Base-by-base conservation (phyloP, 2,888 invertebrate genomes). In the Dasysyrphus albostriatus region DNA sequence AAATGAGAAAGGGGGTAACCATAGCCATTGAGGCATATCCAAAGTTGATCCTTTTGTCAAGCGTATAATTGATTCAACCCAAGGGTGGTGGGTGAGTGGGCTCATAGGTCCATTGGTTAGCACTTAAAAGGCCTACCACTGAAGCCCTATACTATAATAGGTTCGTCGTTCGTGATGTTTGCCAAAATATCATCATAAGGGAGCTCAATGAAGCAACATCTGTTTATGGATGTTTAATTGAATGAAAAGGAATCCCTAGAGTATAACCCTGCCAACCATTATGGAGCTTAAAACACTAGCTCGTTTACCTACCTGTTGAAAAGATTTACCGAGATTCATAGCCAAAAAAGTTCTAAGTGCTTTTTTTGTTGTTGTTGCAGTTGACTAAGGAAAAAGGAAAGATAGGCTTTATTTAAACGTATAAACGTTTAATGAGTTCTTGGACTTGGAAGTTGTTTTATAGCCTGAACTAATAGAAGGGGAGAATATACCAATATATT, bases 171-270 rank as follows among this genome's bases (percentile, higher is more conserved):
- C 59, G 76, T 76, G 65, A 67, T 54, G 72, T 76, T 76, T 84
- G 84, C 84, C 81, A 84, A 81, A 67, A 76, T 65, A 67, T 51
- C 72, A 19, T 70, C 67, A n/a, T 63, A 75, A 75, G 59, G n/a
- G 24, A 47, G 19, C 67, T 69, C 69, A 42, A 77, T 61, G 12
- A 44, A 70, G 67, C 58, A 56, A 58, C 61, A 63, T 42, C 51
- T 59, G 72, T 65, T 78, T 70, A 72, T 80, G 58, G 75, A 75
- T 59, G 72, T 61, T 63, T 76, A 84, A 81, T 81, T 81, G 76
- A 67, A 80, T 81, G 72, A 72, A 74, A 69, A 61, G 24, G 47
- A 83, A 37, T 42, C 63, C 63, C 44, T 39, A 29, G 29, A 42
- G 63, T 39, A 72, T 34, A 63, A 14, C 24, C 16, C 14, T 83